A percentile compares a stretch with the other conserved stretches of the same genome.
These are phyloP conservation scores for Echeneis naucrates DNA, from an alignment of 2,797 vertebrate genomes.

Conservation along the genomic window DNA sequence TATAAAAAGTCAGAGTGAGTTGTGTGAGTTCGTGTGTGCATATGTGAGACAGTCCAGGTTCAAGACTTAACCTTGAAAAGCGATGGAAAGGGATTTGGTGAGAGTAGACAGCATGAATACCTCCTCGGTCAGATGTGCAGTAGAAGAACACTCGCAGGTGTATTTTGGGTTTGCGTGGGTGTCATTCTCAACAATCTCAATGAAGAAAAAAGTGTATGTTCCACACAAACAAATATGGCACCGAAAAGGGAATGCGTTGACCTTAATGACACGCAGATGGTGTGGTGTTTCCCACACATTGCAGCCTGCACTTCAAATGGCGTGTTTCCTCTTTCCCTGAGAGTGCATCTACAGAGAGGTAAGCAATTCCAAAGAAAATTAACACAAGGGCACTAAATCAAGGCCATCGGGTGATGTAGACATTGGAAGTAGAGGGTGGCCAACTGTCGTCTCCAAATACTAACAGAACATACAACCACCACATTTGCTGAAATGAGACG, in stretches of 20 bases:
- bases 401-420: neutral
- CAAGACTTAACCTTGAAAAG: neutral
- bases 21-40: too few relatives aligned
- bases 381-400: neutral
- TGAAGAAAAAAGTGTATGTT: neutral
- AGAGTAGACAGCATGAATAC: neutral
- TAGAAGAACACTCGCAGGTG: neutral
- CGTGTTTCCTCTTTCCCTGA: too few relatives aligned
- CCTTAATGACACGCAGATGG: neutral
- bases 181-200: neutral
- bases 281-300: neutral
- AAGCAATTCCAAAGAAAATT: neutral
- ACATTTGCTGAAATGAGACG: neutral
- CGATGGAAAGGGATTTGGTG: neutral
- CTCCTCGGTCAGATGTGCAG: neutral
- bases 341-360: too few relatives aligned
- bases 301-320: too few relatives aligned
- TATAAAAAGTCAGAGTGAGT: neutral
- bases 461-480: neutral
- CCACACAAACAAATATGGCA: neutral
- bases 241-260: neutral
- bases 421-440: neutral
- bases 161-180: too few relatives aligned
- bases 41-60: neutral
- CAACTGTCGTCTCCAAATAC: constrained; percentile 2